phyloP scores from a whole-genome alignment of 2,797 vertebrate genomes.

The Okamejei kenojei region DNA sequence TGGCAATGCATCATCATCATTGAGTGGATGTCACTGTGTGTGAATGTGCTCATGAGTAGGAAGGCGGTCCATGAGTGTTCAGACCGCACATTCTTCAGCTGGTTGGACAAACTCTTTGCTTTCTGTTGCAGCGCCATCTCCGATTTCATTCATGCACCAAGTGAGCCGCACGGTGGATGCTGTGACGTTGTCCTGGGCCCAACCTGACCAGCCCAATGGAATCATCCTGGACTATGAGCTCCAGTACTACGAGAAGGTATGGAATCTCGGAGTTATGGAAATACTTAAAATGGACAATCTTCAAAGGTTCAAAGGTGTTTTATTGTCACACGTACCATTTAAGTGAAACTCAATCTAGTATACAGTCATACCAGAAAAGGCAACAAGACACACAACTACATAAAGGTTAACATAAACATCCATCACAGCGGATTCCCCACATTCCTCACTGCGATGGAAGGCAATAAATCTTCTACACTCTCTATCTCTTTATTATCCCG shows the following conservation, averaged over 20 bases:
- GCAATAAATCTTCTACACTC: too few species aligned
- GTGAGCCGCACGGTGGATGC: constrained; percentile 78
- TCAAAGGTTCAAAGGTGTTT: background rate
- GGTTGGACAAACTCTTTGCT: background rate
- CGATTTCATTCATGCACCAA: constrained; percentile 93
- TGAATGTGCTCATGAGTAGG: background rate
- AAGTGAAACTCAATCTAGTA: too few species aligned
- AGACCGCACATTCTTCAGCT: background rate
- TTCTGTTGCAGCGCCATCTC: constrained; percentile 69
- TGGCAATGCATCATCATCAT: background rate
- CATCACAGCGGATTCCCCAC: too few species aligned
- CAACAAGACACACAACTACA: too few species aligned
- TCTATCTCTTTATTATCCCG: too few species aligned
- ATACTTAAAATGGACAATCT: background rate
- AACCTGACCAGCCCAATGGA: constrained; percentile 89
- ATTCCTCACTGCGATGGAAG: too few species aligned
- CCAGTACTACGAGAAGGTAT: constrained; percentile 90
- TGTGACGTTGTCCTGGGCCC: constrained; percentile 92
- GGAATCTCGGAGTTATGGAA: background rate
- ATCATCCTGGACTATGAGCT: constrained; percentile 93
- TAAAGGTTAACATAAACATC: too few species aligned
- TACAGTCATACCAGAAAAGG: too few species aligned
- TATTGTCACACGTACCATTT: too few species aligned
- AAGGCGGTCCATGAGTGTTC: background rate
- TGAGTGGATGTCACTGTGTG: background rate